Conservation (phyloP, 1,140 invertebrate genomes). For the Drosophila arawakana region DNA sequence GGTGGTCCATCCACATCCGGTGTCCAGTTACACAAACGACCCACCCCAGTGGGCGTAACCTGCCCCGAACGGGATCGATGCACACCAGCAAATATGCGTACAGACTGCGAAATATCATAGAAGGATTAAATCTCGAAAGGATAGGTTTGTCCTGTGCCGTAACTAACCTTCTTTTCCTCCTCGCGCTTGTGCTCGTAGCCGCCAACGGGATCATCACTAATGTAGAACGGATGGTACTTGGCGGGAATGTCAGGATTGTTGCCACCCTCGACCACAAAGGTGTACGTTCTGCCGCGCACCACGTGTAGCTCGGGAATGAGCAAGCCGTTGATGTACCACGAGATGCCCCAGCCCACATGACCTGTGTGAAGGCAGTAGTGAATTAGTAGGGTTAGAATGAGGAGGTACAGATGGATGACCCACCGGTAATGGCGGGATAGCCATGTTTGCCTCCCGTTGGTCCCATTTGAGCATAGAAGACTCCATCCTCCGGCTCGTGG, state of each 20-base stretch:
- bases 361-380: slow-evolving; percentile 86
- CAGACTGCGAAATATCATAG: slow-evolving; percentile 86
- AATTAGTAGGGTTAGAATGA: too few relatives aligned
- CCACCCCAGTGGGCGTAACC: slow-evolving; percentile 89
- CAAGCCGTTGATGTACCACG: slow-evolving; percentile 96
- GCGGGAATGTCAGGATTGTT: slow-evolving; percentile 91
- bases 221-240: slow-evolving; percentile 97
- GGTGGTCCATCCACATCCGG: slow-evolving; percentile 89
- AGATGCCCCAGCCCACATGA: slow-evolving; percentile 96
- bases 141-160: background rate
- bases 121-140: background rate
- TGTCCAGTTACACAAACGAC: slow-evolving; percentile 94
- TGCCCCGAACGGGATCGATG: slow-evolving; percentile 88
- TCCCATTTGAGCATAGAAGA: slow-evolving; percentile 96
- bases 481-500: slow-evolving; percentile 94
- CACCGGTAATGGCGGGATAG: slow-evolving; percentile 94
- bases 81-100: slow-evolving; percentile 93
- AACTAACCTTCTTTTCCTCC: slow-evolving; percentile 91
- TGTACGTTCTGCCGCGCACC: slow-evolving; percentile 95
- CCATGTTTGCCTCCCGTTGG: slow-evolving; percentile 94
- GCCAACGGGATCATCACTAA: slow-evolving; percentile 96
- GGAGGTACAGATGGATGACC: background rate
- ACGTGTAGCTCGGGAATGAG: slow-evolving; percentile 97
- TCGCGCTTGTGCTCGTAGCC: slow-evolving; percentile 94
- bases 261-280: slow-evolving; percentile 95